A percentile compares a stretch with the other conserved stretches of the same genome.
Conservation (phyloP, 2,113 vertebrate species). For the Ifrita kowaldi region DNA sequence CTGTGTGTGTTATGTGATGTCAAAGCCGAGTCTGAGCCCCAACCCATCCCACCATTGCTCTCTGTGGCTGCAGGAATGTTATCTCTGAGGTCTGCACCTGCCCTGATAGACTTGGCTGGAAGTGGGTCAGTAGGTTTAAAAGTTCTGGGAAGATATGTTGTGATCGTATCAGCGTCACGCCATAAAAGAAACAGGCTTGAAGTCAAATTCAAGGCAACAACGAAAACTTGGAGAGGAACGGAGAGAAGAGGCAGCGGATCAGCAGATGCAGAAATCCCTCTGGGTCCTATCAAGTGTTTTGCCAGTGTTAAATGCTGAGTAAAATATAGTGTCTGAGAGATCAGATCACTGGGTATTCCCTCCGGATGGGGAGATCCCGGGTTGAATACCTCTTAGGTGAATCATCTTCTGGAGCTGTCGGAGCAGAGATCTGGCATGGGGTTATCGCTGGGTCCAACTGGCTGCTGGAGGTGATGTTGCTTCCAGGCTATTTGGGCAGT, state of each 20-base stretch:
- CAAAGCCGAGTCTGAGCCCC: background rate
- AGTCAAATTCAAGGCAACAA: slow-evolving; percentile 27
- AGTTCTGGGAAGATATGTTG: slow-evolving; percentile 4
- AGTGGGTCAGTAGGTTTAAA: slow-evolving; percentile 55
- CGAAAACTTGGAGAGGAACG: slow-evolving; percentile 40
- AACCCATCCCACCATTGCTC: background rate
- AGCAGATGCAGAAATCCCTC: slow-evolving; percentile 29
- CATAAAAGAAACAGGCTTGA: background rate
- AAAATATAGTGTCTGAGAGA: slow-evolving; percentile 22
- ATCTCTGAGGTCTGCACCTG: slow-evolving; percentile 34
- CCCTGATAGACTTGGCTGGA: slow-evolving; percentile 19
- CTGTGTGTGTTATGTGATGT: background rate
- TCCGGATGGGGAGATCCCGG: background rate
- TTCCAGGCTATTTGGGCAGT: slow-evolving; percentile 8
- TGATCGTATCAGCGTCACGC: background rate
- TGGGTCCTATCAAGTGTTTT: slow-evolving; percentile 41
- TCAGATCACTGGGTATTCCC: slow-evolving; percentile 46
- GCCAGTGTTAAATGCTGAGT: slow-evolving; percentile 17
- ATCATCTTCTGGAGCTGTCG: slow-evolving; percentile 17
- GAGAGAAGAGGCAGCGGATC: background rate
- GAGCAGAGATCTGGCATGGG: background rate
- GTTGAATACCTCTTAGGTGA: background rate
- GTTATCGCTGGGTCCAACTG: background rate
- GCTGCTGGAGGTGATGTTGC: background rate
- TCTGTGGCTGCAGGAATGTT: slow-evolving; percentile 20